These are phyloP conservation scores for Caenorhabditis sulstoni DNA, from an alignment of 2,888 invertebrate species.

Conservation along the genomic window DNA sequence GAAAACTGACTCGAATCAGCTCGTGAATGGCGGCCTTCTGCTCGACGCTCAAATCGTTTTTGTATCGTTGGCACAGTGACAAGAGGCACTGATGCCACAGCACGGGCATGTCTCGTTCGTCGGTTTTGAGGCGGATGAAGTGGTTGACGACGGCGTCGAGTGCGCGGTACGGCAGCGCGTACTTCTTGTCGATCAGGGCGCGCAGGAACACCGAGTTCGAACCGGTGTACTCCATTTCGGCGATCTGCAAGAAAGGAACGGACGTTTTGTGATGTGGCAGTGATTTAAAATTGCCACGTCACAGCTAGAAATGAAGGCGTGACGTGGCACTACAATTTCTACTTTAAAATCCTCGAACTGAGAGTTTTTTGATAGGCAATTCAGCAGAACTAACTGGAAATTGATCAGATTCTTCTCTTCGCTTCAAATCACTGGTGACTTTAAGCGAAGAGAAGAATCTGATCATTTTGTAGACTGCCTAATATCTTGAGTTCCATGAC, in stretches of 20 bases:
- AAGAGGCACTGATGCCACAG: slow-evolving; percentile 96
- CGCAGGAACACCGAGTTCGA: slow-evolving; percentile 95
- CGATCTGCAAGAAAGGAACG: slow-evolving; percentile 89
- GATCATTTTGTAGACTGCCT: no score
- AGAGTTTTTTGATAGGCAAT: no score
- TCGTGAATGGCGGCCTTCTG: slow-evolving; percentile 91
- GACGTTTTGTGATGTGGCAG: no score
- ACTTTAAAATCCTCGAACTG: no score
- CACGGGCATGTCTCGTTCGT: slow-evolving; percentile 91
- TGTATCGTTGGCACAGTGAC: slow-evolving; percentile 95
- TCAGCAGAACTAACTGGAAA: no score
- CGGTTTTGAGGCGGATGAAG: slow-evolving; percentile 91
- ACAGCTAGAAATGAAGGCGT: no score
- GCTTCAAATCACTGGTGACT: no score
- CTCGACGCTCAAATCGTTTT: slow-evolving; percentile 93
- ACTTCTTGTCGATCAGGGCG: slow-evolving; percentile 96
- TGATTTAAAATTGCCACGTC: no score
- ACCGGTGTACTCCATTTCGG: slow-evolving; percentile 97
- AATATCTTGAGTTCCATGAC: no score
- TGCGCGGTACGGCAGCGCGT: slow-evolving; percentile 95
- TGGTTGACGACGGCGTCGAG: slow-evolving; percentile 95
- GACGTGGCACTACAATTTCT: no score
- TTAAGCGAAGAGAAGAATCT: no score
- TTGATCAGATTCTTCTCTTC: no score
- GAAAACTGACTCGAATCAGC: slow-evolving; percentile 83